Base-by-base conservation (phyloP, 1,140 invertebrate genomes). In the Ectropis grisescens region DNA sequence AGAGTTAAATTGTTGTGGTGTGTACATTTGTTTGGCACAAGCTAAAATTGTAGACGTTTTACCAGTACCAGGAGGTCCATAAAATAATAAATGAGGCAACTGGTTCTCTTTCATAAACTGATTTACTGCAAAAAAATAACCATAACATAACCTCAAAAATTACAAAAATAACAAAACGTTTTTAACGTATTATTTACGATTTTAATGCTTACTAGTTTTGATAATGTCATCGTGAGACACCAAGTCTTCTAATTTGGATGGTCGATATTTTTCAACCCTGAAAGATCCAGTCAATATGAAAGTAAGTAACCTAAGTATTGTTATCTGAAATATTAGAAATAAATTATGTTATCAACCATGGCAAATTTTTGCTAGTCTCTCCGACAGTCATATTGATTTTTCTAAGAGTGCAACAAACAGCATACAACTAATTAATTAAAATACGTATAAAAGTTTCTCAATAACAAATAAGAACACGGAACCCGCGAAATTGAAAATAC, bases 231-330 rank as follows among this genome's bases (percentile, higher is more conserved):
- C 92, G 62, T 99, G 97, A 2, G 97, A 98, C 46, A 99, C 95
- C 2, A 99, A 84, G 60, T 99, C 97, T 54, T 95, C 90, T 40
- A 99, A 83, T 30, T 87, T 91, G 25, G 86, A 90, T 9, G 98
- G 98, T 7, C 98, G 89, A 82, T 99, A 99, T 80, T 99, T 99
- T 83, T 99, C 98, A 11, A 99, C 96, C 97, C 97, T 95, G 55
- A 47, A 85, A 84, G 48, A 26, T 7, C 24, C 4, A 9, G 4
- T 22, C 4, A 5, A 22, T 4, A 22, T 22, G 19, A 5, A 22
- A 4, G 9, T 9, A 22, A 22, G 19, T 22, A 9, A n/a, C n/a
- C 19, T 22, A 22, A 22, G 19, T 22, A 9, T 22, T 9, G 4
- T 22, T 5, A n/a, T n/a, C n/a, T n/a, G n/a, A n/a, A n/a, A n/a